Conservation (phyloP, 1,140 invertebrate species). For the Cyclargus thomasi region DNA sequence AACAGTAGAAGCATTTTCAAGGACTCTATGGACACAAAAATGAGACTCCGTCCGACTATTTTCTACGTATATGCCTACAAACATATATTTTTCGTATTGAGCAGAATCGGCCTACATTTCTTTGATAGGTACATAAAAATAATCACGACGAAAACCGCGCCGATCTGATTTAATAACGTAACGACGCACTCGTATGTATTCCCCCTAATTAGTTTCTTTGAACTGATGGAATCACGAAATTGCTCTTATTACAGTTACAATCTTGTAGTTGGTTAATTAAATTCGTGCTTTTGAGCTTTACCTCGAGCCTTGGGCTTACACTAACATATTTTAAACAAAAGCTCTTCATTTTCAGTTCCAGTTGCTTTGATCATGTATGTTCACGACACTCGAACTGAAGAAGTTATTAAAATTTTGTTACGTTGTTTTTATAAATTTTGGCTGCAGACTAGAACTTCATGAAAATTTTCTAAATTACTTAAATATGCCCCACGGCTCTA, state of each 20-base stretch:
- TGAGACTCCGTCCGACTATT: too few relatives aligned
- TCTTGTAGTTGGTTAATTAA: conserved; percentile 12
- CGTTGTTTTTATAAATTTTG: too few relatives aligned
- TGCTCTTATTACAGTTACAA: neutral
- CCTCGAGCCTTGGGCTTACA: neutral
- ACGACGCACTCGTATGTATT: neutral
- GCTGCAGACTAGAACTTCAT: too few relatives aligned
- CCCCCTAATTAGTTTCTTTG: conserved; percentile 10
- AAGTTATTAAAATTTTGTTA: too few relatives aligned
- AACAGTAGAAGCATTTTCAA: too few relatives aligned
- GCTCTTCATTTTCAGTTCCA: neutral
- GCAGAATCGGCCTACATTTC: too few relatives aligned
- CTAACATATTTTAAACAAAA: conserved; percentile 3
- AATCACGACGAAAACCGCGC: neutral
- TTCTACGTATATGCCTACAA: too few relatives aligned
- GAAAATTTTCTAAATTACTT: too few relatives aligned
- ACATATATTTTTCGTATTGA: too few relatives aligned
- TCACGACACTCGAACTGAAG: too few relatives aligned
- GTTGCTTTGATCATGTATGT: neutral
- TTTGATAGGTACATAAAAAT: neutral
- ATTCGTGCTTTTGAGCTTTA: conserved; percentile 11
- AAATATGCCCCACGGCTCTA: too few relatives aligned
- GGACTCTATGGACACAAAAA: too few relatives aligned
- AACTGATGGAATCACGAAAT: neutral
- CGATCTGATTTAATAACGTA: neutral